These are phyloP conservation scores for Dinoponera quadriceps DNA, from an alignment of 1,140 invertebrate genomes.

Conservation along the genomic window DNA sequence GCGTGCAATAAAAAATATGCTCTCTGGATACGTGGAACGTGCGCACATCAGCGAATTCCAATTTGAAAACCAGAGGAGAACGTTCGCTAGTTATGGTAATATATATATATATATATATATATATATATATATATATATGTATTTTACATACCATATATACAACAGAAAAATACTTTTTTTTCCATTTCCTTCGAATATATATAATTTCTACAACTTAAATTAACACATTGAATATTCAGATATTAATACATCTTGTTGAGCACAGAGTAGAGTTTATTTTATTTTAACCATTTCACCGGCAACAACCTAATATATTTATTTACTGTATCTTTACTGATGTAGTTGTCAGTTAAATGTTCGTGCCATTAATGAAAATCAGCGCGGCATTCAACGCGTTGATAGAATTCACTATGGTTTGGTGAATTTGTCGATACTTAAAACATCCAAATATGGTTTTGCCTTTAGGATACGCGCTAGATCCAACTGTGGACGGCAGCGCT, in stretches of 20 bases:
- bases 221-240: not conserved
- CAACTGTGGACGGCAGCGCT: conserved; percentile 91
- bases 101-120: conserved; percentile 67
- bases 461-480: conserved; percentile 97
- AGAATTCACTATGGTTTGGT: no score
- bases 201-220: not conserved
- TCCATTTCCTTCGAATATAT: not conserved
- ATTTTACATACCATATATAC: no score
- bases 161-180: not conserved
- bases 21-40: conserved; percentile 97
- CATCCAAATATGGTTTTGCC: conserved; percentile 40
- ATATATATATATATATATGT: no score
- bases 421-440: not conserved
- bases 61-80: conserved; percentile 98
- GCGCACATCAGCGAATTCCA: conserved; percentile 98
- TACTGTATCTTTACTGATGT: no score
- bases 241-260: not conserved
- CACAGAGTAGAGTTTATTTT: no score
- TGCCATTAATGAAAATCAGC: no score
- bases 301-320: no score
- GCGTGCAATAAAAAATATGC: conserved; percentile 94
- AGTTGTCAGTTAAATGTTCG: no score
- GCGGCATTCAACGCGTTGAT: no score
- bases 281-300: no score
- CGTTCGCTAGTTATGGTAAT: conserved; percentile 96